These are phyloP conservation scores for Furcifer pardalis DNA, from an alignment of 2,797 vertebrate species.

Conservation along the genomic window DNA sequence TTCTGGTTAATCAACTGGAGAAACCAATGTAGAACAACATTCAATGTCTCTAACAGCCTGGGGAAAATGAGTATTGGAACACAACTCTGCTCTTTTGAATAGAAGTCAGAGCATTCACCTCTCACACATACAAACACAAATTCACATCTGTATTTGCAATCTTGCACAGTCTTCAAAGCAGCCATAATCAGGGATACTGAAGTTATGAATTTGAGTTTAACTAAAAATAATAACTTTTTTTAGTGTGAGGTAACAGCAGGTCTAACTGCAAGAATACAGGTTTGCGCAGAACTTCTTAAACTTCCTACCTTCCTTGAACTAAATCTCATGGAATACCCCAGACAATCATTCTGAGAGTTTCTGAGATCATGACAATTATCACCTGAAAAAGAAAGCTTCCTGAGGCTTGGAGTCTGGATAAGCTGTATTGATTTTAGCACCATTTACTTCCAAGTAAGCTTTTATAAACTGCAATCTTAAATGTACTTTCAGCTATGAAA, in stretches of 20 bases:
- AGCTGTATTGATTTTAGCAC: background rate
- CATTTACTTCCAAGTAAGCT: background rate
- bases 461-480: background rate
- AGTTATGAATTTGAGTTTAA: slow-evolving; percentile 4
- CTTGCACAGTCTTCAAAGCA: background rate
- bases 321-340: background rate
- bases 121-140: background rate
- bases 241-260: background rate
- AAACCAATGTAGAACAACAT: slow-evolving; percentile 63
- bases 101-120: slow-evolving; percentile 52
- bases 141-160: background rate
- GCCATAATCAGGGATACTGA: slow-evolving; percentile 28
- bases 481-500: background rate
- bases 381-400: too few species aligned
- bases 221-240: slow-evolving; percentile 4
- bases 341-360: too few species aligned
- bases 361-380: too few species aligned
- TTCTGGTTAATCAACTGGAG: slow-evolving; percentile 73
- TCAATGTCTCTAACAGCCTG: slow-evolving; percentile 65
- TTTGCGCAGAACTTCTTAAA: background rate
- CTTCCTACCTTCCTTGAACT: background rate
- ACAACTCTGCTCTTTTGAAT: slow-evolving; percentile 67
- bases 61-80: slow-evolving; percentile 65
- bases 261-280: slow-evolving; percentile 22
- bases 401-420: background rate